Conservation (phyloP, 2,113 vertebrate genomes). For the Mesoclemmys tuberculata region DNA sequence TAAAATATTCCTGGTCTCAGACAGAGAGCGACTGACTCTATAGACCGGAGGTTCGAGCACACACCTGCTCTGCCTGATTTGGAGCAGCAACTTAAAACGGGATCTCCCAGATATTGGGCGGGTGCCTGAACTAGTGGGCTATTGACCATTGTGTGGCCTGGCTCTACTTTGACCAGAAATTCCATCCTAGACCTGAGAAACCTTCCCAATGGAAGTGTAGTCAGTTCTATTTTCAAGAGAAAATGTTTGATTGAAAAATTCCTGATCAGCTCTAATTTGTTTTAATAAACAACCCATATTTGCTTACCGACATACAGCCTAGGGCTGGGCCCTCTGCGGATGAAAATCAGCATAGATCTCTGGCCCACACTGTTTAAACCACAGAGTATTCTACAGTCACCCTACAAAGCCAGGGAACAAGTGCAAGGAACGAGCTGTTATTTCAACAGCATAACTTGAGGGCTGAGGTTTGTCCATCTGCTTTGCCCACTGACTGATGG, state of each 20-base stretch:
- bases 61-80: no score
- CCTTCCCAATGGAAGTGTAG: no score
- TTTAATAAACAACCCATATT: neutral
- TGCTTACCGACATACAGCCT: neutral
- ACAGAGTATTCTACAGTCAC: neutral
- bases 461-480: neutral
- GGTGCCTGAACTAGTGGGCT: no score
- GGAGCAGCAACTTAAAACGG: no score
- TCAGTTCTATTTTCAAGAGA: neutral
- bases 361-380: neutral
- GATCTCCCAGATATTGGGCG: no score
- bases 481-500: neutral
- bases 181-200: no score
- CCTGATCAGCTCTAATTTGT: neutral
- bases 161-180: no score
- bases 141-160: no score
- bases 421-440: neutral
- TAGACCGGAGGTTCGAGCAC: no score
- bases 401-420: neutral
- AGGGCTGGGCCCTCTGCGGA: neutral
- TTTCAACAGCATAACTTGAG: neutral
- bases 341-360: neutral
- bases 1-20: no score
- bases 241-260: neutral
- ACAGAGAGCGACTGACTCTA: no score